These are phyloP conservation scores for Anoplopoma fimbria DNA, from an alignment of 2,113 vertebrate species.

Conservation along the genomic window DNA sequence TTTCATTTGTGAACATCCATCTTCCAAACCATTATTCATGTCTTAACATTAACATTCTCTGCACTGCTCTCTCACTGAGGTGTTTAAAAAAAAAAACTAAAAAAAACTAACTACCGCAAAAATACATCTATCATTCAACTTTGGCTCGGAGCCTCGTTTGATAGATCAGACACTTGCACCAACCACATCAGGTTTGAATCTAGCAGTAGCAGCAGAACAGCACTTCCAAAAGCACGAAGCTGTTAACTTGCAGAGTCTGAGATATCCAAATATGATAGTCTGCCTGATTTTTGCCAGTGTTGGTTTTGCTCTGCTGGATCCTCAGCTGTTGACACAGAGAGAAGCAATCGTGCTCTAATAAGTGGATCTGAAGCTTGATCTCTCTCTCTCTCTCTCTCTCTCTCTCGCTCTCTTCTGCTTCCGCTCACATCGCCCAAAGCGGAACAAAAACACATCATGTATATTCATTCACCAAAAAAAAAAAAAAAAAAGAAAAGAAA, in stretches of 20 bases:
- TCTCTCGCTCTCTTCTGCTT: slow-evolving; percentile 51
- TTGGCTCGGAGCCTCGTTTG: slow-evolving; percentile 58
- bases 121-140: slow-evolving; percentile 58
- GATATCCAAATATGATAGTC: slow-evolving; percentile 61
- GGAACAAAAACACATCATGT: slow-evolving; percentile 45
- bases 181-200: slow-evolving; percentile 44
- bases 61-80: slow-evolving; percentile 41
- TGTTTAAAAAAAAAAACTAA: slow-evolving; percentile 25
- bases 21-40: slow-evolving; percentile 56
- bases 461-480: slow-evolving; percentile 58
- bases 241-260: slow-evolving; percentile 57
- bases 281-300: slow-evolving; percentile 52
- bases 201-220: slow-evolving; percentile 54
- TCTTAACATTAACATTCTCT: slow-evolving; percentile 56
- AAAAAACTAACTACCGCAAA: slow-evolving; percentile 52
- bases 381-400: slow-evolving; percentile 54
- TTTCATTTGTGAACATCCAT: slow-evolving; percentile 59
- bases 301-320: slow-evolving; percentile 67
- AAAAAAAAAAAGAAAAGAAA: too few species aligned
- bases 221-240: slow-evolving; percentile 65
- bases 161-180: slow-evolving; percentile 62
- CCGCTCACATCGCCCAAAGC: slow-evolving; percentile 42
- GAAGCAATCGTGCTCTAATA: slow-evolving; percentile 46
- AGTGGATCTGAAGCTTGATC: slow-evolving; percentile 47
- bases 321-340: slow-evolving; percentile 62